Base-by-base conservation (phyloP, 2,113 vertebrate species). In the Nerophis lumbriciformis region DNA sequence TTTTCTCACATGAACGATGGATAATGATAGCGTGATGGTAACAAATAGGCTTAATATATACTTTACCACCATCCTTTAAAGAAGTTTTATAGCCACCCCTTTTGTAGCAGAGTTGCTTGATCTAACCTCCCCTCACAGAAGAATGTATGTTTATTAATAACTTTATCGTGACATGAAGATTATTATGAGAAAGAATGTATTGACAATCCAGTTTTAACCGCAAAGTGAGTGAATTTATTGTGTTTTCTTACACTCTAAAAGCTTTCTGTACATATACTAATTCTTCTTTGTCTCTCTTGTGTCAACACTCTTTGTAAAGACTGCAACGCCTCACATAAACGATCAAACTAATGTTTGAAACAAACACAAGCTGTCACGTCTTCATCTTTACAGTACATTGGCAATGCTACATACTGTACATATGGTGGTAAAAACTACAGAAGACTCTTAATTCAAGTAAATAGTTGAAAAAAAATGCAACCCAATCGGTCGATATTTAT, bases 191-290 rank as follows among this genome's bases (percentile, higher is more conserved):
- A 28, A 47, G 73, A 79, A 81, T 77, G 71, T 84, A 69, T 81
- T 68, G 76, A 88, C 81, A 81, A 76, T 85, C 76, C 63, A 53
- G 68, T 77, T 81, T 59, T 54, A 65, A 82, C 28, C 51, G 53
- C 53, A 62, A 70, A 45, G 63, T 73, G 57, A 64, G 37, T 65
- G 61, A 53, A 65, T 72, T 61, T 45, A 55, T 69, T 80, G 75
- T 85, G 78, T 84, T 84, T 84, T 85, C 71, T 72, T 81, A 81
- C 78, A 68, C 79, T 66, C 66, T 10, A 75, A 72, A 28, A 50
- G 54, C 63, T 48, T 65, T 45, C 12, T 63, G 62, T 81, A 63
- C 70, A 66, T 72, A 77, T 72, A 66, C 28, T 8, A 56, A 62
- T 15, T 60, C 48, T 61, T 44, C 54, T 60, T 38, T 16, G 15